Evolutionary conservation across 1,140 invertebrate genomes (phyloP), one percentile per base, ranked within the genome.

Genomic region (Calephelis nemesis): DNA sequence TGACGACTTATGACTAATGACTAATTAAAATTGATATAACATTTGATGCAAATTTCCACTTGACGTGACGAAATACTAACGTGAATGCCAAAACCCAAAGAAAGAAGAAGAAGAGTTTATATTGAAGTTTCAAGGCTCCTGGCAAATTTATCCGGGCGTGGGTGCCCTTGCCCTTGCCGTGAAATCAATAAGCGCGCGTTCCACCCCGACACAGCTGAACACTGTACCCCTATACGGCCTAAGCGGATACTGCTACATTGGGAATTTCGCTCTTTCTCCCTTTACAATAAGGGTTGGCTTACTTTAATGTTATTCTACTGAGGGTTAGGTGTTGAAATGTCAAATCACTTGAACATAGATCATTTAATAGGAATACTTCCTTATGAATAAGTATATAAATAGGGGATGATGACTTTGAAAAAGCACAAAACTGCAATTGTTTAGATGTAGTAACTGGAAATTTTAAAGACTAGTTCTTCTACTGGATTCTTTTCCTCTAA

Each of bases 121-220:
- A 12, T 19, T 60, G 15, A 60, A 60, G 54, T 60, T 64, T 64
- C 47, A 47, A 63, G 62, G 40, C 40, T 63, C 45, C 62, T 30
- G 30, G 69, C 63, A 66, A 64, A 69, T 74, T 50, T 45, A 40
- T 65, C 50, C 70, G 73, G 67, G 75, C 65, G 76, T 77, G 70
- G 77, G 67, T 73, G 78, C 74, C 83, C 84, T 85, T 84, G 83
- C 74, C 82, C 81, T 83, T 82, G 77, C n/a, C n/a, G 47, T 63
- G 68, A 67, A 76, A 87, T 87, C 84, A 77, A 87, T 85, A 79
- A 78, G 77, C 83, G 82, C 83, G 79, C 82, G 75, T 76, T 74
- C 77, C 74, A 68, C 69, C 68, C 79, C 82, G 80, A 68, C 69
- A 67, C 79, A 83, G 80, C 68, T 67, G 67, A 63, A 15, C 40